Conservation (phyloP, 2,888 invertebrate species). For the Conistra vaccinii region DNA sequence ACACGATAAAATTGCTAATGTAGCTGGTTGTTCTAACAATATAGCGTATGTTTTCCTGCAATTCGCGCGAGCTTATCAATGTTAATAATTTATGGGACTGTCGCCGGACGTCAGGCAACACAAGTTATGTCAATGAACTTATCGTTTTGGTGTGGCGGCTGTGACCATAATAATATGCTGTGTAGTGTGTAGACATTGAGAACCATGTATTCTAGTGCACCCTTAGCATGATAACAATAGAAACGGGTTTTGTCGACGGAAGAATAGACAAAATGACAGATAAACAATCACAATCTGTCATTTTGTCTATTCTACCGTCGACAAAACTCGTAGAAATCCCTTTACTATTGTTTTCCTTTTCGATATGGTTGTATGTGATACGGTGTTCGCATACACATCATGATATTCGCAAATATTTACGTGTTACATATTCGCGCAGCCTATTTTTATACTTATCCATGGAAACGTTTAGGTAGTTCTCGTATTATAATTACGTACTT, state of each 20-base stretch:
- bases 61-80: slow-evolving; percentile 47
- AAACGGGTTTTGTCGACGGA: too few species aligned
- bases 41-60: slow-evolving; percentile 45
- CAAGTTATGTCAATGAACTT: slow-evolving; percentile 68
- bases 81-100: slow-evolving; percentile 39
- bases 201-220: slow-evolving; percentile 6
- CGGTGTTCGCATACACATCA: background rate
- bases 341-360: too few species aligned
- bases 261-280: too few species aligned
- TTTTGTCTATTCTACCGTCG: too few species aligned
- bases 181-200: background rate
- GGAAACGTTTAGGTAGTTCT: slow-evolving; percentile 6
- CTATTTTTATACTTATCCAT: slow-evolving; percentile 36
- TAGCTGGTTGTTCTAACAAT: slow-evolving; percentile 25
- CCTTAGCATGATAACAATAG: too few species aligned
- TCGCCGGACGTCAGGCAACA: slow-evolving; percentile 61
- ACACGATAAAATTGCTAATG: slow-evolving; percentile 23
- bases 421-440: background rate
- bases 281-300: too few species aligned
- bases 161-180: slow-evolving; percentile 7
- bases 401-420: slow-evolving; percentile 24
- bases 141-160: slow-evolving; percentile 32
- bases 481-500: slow-evolving; percentile 4
- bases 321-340: too few species aligned
- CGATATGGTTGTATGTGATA: slow-evolving; percentile 1